These are phyloP conservation scores for Lophotis ruficrista DNA, from an alignment of 2,113 vertebrate genomes.

Conservation along the genomic window DNA sequence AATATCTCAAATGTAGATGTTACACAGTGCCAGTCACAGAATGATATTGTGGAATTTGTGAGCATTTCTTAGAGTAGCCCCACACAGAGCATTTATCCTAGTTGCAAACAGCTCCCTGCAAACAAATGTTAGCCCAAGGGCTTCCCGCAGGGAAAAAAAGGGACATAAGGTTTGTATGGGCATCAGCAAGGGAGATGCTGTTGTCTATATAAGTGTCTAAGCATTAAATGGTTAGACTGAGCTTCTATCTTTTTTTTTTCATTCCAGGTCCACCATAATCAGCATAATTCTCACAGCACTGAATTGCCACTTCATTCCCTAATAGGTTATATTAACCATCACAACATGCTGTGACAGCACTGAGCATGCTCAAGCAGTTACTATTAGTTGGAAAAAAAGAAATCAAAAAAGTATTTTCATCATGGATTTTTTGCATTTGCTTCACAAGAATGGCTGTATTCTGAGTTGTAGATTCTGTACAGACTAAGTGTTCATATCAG, in stretches of 20 bases:
- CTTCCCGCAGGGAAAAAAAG: neutral
- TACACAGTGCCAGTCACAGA: neutral
- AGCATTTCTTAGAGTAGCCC: neutral
- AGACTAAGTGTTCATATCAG: neutral
- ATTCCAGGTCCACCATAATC: neutral
- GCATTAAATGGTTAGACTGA: neutral
- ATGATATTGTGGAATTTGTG: neutral
- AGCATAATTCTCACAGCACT: neutral
- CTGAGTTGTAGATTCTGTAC: neutral
- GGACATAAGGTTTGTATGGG: neutral
- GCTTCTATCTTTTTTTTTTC: neutral
- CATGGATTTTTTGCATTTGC: fast-evolving
- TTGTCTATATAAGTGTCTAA: neutral
- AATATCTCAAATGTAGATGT: neutral
- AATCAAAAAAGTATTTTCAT: neutral
- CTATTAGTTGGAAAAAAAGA: neutral
- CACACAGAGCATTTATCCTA: neutral
- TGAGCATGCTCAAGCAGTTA: neutral
- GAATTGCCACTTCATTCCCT: neutral
- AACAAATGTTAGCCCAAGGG: neutral
- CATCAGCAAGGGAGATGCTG: neutral
- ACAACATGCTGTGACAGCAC: neutral
- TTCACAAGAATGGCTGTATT: neutral
- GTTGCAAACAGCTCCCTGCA: neutral
- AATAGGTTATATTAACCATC: neutral